Conservation (phyloP, 2,888 invertebrate species). For the Coenonympha arcania region DNA sequence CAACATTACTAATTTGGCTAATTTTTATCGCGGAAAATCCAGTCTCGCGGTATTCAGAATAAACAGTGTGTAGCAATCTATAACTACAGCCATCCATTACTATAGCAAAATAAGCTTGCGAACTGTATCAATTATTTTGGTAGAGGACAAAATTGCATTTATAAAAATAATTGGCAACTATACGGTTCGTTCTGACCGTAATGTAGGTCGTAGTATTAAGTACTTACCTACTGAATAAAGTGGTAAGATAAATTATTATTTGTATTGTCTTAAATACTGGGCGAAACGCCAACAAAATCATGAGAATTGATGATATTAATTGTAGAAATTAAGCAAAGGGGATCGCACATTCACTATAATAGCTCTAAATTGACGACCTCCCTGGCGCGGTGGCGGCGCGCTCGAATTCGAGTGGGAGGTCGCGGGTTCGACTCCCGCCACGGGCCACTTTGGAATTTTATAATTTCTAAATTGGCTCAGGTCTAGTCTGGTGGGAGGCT, state of each 20-base stretch:
- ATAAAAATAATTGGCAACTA: neutral
- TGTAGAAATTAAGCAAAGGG: neutral
- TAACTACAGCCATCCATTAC: neutral
- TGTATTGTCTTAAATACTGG: too few relatives aligned
- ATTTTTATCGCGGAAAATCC: too few relatives aligned
- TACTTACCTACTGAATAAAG: slow-evolving; percentile 1
- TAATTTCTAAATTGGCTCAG: too few relatives aligned
- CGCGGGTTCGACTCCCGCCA: too few relatives aligned
- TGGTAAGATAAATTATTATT: neutral
- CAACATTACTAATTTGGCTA: too few relatives aligned
- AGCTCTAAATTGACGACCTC: too few relatives aligned
- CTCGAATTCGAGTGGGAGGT: too few relatives aligned
- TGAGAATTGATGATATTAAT: neutral
- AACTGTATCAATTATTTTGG: neutral
- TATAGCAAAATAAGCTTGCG: neutral
- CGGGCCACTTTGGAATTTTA: too few relatives aligned
- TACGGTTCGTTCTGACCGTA: neutral
- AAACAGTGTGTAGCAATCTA: too few relatives aligned
- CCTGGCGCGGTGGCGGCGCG: too few relatives aligned
- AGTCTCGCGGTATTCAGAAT: too few relatives aligned
- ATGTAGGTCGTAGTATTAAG: neutral
- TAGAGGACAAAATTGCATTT: neutral
- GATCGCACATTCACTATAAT: neutral
- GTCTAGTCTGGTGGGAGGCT: too few relatives aligned
- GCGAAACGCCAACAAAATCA: neutral